phyloP scores from a whole-genome alignment of 2,797 vertebrate genomes.

The Lacerta bilineata region DNA sequence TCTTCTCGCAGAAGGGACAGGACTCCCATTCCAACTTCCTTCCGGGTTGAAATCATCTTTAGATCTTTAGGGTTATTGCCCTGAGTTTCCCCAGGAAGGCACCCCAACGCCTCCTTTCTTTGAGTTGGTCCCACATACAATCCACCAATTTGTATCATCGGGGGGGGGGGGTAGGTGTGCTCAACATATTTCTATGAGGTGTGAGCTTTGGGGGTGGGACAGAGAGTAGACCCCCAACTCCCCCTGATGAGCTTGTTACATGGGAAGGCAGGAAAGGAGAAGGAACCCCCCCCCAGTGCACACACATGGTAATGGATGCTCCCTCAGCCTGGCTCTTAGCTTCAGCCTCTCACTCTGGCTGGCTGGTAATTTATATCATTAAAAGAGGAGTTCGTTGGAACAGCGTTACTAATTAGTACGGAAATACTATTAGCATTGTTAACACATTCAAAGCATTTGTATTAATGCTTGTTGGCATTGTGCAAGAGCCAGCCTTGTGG shows the following conservation, averaged over 20 bases:
- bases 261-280: neutral
- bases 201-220: neutral
- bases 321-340: neutral
- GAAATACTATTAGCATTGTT: constrained; percentile 62
- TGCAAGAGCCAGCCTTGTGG: neutral
- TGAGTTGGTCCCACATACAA: no score
- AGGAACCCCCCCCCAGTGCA: neutral
- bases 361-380: constrained; percentile 45
- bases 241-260: neutral
- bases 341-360: neutral
- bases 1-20: no score
- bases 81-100: no score
- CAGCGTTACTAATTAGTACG: constrained; percentile 65
- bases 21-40: no score
- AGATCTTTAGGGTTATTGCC: no score
- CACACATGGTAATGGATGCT: neutral
- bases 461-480: constrained; percentile 12
- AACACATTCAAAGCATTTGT: constrained; percentile 60
- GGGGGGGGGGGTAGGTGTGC: no score
- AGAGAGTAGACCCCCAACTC: neutral
- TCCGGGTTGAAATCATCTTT: no score
- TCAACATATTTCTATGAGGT: neutral
- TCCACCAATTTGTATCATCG: no score
- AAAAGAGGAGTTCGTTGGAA: constrained; percentile 61
- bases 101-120: no score